phyloP scores from a whole-genome alignment of 2,113 vertebrate genomes.

The Steatornis caripensis region DNA sequence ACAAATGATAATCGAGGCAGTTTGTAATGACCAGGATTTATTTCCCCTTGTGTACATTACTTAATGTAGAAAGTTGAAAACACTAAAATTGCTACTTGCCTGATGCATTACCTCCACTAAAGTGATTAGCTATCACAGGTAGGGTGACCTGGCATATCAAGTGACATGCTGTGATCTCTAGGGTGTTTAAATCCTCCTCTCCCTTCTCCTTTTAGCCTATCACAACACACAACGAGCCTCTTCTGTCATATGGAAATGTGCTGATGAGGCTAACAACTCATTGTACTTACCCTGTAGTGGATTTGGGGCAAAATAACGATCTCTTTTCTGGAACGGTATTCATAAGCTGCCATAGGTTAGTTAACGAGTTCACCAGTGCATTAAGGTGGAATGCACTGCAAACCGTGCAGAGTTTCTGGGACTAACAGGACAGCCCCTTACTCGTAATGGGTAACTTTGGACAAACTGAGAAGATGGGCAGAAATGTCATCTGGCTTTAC shows the following conservation, averaged over 20 bases:
- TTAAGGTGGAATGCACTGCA: background rate
- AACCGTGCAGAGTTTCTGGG: background rate
- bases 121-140: background rate
- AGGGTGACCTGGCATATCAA: background rate
- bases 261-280: background rate
- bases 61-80: background rate
- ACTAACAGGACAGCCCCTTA: background rate
- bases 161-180: background rate
- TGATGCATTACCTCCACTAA: background rate
- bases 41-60: background rate
- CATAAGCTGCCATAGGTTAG: accelerated
- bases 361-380: accelerated
- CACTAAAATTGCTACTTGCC: background rate
- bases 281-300: background rate
- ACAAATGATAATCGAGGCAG: background rate
- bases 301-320: background rate
- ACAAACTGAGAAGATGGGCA: background rate
- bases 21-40: background rate
- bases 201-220: background rate
- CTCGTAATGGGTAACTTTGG: background rate
- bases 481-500: background rate
- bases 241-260: background rate
- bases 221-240: background rate
- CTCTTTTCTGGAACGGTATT: background rate
- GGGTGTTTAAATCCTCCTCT: background rate